Evolutionary conservation across 2,888 invertebrate genomes (phyloP).

Genomic region (Xestia rhomboidea): DNA sequence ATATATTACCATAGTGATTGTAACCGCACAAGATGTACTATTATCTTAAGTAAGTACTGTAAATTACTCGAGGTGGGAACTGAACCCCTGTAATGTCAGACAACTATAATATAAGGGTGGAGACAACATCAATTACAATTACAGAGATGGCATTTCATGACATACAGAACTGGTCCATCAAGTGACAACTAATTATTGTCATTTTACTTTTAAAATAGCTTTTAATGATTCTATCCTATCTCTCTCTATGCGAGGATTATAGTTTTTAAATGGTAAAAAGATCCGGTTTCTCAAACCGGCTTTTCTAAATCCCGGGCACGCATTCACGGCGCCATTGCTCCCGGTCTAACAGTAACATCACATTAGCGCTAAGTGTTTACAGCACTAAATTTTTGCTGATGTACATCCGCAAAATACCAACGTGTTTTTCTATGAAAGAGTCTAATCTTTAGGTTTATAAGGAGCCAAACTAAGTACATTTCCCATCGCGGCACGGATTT

Average conservation of each 20-base stretch:
- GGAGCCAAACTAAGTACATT: neutral
- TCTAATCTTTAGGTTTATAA: conserved; percentile 5
- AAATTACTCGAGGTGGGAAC: conserved; percentile 45
- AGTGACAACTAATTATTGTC: neutral
- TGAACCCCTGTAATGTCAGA: conserved; percentile 33
- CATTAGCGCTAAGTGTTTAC: conserved; percentile 45
- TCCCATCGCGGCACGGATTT: neutral
- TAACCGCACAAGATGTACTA: conserved; percentile 39
- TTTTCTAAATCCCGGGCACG: neutral
- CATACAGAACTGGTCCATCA: conserved; percentile 10
- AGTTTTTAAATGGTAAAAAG: neutral
- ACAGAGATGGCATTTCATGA: conserved; percentile 13
- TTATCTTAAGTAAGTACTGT: conserved; percentile 54
- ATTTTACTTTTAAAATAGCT: conserved; percentile 17
- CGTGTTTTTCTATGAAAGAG: neutral
- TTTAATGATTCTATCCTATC: conserved; percentile 3
- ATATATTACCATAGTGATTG: conserved; percentile 48
- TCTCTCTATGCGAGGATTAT: neutral
- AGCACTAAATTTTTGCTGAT: conserved; percentile 39
- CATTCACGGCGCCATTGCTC: conserved; percentile 4
- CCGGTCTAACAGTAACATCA: conserved; percentile 17
- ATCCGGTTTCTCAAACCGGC: neutral
- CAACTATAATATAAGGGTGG: conserved; percentile 23
- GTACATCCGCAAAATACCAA: neutral
- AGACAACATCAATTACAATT: conserved; percentile 35